Base-by-base conservation (phyloP, 2,113 vertebrate genomes). In the Mus pahari region DNA sequence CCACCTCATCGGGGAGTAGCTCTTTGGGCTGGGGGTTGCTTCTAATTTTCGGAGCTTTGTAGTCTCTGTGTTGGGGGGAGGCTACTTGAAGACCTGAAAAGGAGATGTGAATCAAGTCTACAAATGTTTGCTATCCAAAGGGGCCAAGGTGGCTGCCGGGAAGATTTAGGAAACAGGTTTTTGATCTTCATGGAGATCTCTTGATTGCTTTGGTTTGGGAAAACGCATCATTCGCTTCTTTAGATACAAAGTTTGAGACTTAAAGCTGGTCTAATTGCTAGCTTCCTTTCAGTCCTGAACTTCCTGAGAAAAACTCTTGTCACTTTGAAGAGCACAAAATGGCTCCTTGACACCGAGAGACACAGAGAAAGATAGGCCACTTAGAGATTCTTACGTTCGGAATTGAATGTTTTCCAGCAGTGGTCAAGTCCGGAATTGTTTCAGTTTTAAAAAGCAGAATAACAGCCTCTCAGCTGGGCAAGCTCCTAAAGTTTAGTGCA, bases 41-140 rank as follows among this genome's bases (percentile, higher is more conserved):
- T 88, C 77, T 92, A 50, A 95, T 91, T 97, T 96, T 83, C 95
- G 94, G 92, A 96, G 96, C 95, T 94, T 89, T 90, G 20, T 74
- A 24, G 66, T 86, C 87, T 96, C 82, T 26, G 11, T 50, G 53
- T 96, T 91, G 91, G 77, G 73, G 89, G 66, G 45, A 28, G 73
- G 66, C 70, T 60, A 42, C 81, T 84, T 93, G 74, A 89, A 90
- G 73, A 53, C 77, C 55, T 68, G 92, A 82, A 87, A 96, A 60
- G 4, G 26, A 91, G 24, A 26, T 36, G 89, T 73, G 77, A 89
- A 89, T 89, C 39, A 73, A 92, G 87, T 94, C 84, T 68, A 68
- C 36, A n/a, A 71, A n/a, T 7, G n/a, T 45, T 73, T 42, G 31
- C 62, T 13, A 28, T 36, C 45, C 39, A n/a, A 33, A 53, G 45